These are phyloP conservation scores for Ectobius pallidus DNA, from an alignment of 2,888 invertebrate species.

Conservation along the genomic window DNA sequence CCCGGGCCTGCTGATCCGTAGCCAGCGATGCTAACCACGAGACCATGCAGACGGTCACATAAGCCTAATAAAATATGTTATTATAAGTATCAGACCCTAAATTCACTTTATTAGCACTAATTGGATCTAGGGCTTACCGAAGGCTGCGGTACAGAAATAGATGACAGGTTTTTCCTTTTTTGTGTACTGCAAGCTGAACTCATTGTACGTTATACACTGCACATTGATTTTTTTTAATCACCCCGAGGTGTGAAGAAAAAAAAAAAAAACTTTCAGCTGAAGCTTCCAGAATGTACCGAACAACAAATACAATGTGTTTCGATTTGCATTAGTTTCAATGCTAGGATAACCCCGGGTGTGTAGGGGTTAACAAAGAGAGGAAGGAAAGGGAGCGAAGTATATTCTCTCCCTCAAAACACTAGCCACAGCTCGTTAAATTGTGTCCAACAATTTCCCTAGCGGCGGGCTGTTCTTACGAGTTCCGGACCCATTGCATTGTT, in stretches of 20 bases:
- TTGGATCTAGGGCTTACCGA: too few relatives aligned
- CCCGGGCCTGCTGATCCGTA: too few relatives aligned
- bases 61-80: too few relatives aligned
- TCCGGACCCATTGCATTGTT: slow-evolving; percentile 21
- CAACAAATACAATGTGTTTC: slow-evolving; percentile 18
- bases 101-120: too few relatives aligned
- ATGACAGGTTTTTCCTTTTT: too few relatives aligned
- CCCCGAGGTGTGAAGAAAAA: background rate
- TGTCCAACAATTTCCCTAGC: slow-evolving; percentile 36
- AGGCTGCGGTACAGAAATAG: too few relatives aligned
- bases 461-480: slow-evolving; percentile 17
- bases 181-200: too few relatives aligned
- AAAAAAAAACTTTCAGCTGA: too few relatives aligned
- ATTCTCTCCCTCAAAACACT: slow-evolving; percentile 16
- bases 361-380: background rate
- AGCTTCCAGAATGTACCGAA: background rate
- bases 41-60: too few relatives aligned
- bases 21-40: too few relatives aligned
- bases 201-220: background rate
- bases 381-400: background rate
- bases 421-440: slow-evolving; percentile 34
- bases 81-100: too few relatives aligned
- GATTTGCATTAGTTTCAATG: slow-evolving; percentile 13
- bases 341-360: background rate
- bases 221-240: background rate